Evolutionary conservation across 2,797 vertebrate species (phyloP), one percentile per base, ranked within the genome.

Genomic region (Chrosomus eos): DNA sequence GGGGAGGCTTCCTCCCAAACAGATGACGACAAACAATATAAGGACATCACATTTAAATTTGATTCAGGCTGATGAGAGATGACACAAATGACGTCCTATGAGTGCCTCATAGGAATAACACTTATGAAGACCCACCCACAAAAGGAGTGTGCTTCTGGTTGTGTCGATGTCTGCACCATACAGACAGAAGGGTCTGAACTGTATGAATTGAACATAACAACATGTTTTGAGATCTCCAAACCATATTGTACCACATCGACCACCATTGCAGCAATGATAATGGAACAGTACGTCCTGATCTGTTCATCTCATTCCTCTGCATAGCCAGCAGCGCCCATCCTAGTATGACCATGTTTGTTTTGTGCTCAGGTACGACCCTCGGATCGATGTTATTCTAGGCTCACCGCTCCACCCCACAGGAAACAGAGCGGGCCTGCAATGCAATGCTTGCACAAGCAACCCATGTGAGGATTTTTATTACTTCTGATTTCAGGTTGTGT

Each of bases 301-400:
- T 87, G 40, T 83, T 45, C 79, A 23, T 77, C 89, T 87, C 87
- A 83, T 84, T 81, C 81, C 73, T 83, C 36, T 64, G 83, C 88
- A 87, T 80, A 88, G 85, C 83, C 80, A 28, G 53, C 7, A n/a
- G 58, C 81, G 18, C 60, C 72, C 81, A 83, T 80, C 66, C 55
- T 68, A 89, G 88, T 80, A 86, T 82, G 89, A 81, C 84, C 83
- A 84, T 87, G 85, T 82, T 88, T 86, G 81, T 51, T 72, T 73
- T 86, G 80, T 71, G 60, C 85, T 72, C 79, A 82, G 66, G 72
- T 80, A 85, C 33, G 71, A 43, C 78, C 74, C 85, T 81, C 76
- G 55, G 58, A 77, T 78, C 64, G 75, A 91, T 86, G 81, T 82
- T 89, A 83, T 90, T 92, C 89, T 89, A 89, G 90, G 90, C 89